phyloP scores from a whole-genome alignment of 1,140 invertebrate genomes.

The Hylaeus volcanicus region DNA sequence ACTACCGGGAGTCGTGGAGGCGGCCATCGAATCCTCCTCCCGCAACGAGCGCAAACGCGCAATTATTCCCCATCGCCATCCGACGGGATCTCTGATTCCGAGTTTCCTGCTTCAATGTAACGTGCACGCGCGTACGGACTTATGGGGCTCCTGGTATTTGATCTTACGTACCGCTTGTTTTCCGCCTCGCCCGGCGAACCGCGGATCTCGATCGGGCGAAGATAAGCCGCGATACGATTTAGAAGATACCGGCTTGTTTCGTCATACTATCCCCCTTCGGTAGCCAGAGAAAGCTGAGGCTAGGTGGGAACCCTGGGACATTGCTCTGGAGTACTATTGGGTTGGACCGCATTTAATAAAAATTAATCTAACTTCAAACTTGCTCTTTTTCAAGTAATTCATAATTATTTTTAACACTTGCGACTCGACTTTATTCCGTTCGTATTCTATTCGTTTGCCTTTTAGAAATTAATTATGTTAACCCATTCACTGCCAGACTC shows the following conservation, averaged over 20 bases:
- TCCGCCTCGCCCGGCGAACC: neutral
- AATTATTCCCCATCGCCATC: slow-evolving; percentile 77
- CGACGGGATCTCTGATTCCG: slow-evolving; percentile 75
- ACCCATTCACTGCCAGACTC: no score
- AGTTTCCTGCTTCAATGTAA: slow-evolving; percentile 67
- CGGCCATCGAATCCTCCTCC: slow-evolving; percentile 76
- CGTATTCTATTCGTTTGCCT: no score
- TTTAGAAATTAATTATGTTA: no score
- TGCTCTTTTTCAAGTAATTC: no score
- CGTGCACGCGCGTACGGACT: slow-evolving; percentile 48
- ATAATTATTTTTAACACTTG: no score
- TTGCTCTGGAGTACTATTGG: no score
- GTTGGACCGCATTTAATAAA: no score
- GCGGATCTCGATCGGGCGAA: neutral
- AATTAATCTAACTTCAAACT: no score
- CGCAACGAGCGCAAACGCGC: slow-evolving; percentile 79
- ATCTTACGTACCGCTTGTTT: slow-evolving; percentile 47
- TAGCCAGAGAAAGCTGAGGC: no score
- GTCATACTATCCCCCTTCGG: no score
- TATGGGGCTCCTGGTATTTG: slow-evolving; percentile 55
- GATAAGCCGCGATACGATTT: slow-evolving; percentile 19
- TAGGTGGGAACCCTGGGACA: no score
- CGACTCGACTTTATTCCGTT: no score
- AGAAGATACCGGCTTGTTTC: neutral
- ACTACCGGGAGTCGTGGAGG: slow-evolving; percentile 80